A percentile compares a stretch with the other conserved stretches of the same genome.
Evolutionary conservation across 1,140 invertebrate species (phyloP).

Genomic region (Drosophila seguyi): DNA sequence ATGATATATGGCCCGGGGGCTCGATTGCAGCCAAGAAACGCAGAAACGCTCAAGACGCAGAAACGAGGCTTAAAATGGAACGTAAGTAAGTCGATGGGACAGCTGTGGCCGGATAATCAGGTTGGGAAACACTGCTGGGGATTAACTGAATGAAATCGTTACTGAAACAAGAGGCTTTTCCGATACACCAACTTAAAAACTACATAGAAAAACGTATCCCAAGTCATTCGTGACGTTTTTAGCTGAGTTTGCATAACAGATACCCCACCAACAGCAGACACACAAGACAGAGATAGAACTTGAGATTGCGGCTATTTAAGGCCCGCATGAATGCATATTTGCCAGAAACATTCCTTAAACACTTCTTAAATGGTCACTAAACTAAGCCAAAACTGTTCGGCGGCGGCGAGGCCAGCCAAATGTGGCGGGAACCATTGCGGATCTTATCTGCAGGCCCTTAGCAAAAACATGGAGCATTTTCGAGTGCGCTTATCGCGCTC

Average conservation of each 20-base stretch:
- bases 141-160: background rate
- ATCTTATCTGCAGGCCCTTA: slow-evolving; percentile 54
- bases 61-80: slow-evolving; percentile 39
- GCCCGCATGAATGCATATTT: slow-evolving; percentile 1
- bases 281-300: background rate
- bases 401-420: slow-evolving; percentile 15
- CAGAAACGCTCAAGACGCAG: slow-evolving; percentile 5
- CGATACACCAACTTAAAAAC: background rate
- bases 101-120: slow-evolving; percentile 5
- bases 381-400: slow-evolving; percentile 19
- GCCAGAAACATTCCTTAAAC: slow-evolving; percentile 26
- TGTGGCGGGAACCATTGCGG: slow-evolving; percentile 31
- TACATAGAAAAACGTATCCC: background rate
- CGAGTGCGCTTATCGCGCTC: slow-evolving; percentile 57
- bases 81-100: slow-evolving; percentile 25
- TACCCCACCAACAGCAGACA: background rate
- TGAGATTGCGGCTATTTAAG: slow-evolving; percentile 1
- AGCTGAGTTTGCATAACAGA: background rate
- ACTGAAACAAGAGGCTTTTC: background rate
- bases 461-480: slow-evolving; percentile 57
- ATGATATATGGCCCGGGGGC: slow-evolving; percentile 56
- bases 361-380: slow-evolving; percentile 44
- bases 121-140: slow-evolving; percentile 12
- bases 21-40: slow-evolving; percentile 43
- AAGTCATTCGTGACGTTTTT: background rate